Conservation (phyloP, 92 coral and sea anemone species). For the Diadumene lineata region DNA sequence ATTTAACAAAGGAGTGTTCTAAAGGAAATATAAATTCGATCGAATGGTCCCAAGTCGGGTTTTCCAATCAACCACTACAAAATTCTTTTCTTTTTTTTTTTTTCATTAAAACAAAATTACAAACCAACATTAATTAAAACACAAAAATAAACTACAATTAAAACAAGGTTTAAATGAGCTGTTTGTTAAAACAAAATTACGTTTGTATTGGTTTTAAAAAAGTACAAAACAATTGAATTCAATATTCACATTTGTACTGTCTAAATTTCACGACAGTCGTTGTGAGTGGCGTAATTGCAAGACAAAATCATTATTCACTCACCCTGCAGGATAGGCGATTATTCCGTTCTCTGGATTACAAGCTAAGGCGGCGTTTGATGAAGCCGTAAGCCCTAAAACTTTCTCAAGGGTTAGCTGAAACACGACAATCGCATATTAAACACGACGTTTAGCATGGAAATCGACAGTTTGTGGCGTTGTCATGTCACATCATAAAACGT, state of each 20-base stretch:
- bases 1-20: background rate
- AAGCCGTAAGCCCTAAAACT: conserved; percentile 85
- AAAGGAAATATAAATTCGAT: background rate
- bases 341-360: conserved; percentile 85
- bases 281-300: no score
- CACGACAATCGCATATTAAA: no score
- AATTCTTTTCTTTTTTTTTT: background rate
- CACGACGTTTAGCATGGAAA: no score
- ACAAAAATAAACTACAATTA: background rate
- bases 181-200: background rate
- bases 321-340: conserved; percentile 98
- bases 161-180: background rate
- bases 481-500: no score
- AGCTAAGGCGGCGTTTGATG: conserved; percentile 80
- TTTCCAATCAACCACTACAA: background rate
- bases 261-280: no score
- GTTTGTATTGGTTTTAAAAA: background rate
- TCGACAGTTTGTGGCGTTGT: no score
- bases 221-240: no score
- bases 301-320: conserved; percentile 19
- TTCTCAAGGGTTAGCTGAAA: conserved; percentile 81
- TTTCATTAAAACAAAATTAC: no score
- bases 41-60: background rate
- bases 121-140: background rate
- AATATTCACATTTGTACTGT: no score